Evolutionary conservation across 2,888 invertebrate genomes (phyloP), one percentile per base, ranked within the genome.

Genomic region (Dinocampus coccinellae): DNA sequence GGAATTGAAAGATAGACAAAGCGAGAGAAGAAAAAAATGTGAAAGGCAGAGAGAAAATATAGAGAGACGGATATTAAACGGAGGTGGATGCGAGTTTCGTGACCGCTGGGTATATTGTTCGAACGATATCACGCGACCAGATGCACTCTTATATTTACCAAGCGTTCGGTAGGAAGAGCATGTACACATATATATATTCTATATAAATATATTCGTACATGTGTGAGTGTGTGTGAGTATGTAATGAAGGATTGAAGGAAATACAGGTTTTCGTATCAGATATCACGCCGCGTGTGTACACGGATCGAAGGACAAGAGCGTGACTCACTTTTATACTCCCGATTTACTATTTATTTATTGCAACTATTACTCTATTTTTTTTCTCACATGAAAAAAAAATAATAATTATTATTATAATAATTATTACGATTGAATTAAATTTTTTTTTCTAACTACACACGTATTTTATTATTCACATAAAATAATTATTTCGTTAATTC

Each of bases 251-350:
- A 72, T 62, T 58, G 62, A 69, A 42, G 70, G 62, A 72, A 77
- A 79, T 78, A 77, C 76, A 73, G 76, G 75, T 77, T 65, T 78
- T 77, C 73, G 78, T 78, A 80, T 80, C 79, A 78, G 77, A 77
- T 80, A 80, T 80, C 77, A 76, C 75, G 69, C 73, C 42, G 70
- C 66, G 74, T 68, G 66, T 39, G 63, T 34, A 67, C 70, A 61
- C 62, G n/a, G 69, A 71, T 72, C 16, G 6, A 6, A 16, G 20
- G 47, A 47, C 7, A 74, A 72, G 70, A 69, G 73, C 79, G 75
- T 79, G 79, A 79, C 76, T 81, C 78, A 77, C 74, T 77, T 70
- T 70, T 72, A 70, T 71, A 47, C 63, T 61, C 64, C 47, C 33
- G 61, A 64, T 70, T 64, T 71, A 63, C 76, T 61, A 58, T 65